These are phyloP conservation scores for Chlorospingus semifuscus DNA, from an alignment of 2,797 vertebrate genomes.

Conservation along the genomic window DNA sequence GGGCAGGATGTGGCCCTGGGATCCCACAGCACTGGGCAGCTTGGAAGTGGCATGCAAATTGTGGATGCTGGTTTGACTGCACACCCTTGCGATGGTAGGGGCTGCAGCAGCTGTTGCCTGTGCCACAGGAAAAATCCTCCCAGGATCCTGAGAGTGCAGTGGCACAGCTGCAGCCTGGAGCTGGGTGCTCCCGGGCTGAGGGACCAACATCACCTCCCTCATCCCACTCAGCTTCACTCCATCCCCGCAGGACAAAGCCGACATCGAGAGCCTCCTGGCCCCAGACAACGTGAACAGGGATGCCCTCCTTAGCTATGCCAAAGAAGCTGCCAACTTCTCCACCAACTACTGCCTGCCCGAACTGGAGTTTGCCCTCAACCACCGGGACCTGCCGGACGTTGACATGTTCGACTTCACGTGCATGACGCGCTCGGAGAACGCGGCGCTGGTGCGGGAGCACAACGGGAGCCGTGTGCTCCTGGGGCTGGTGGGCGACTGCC, in stretches of 20 bases:
- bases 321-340: conserved; percentile 87
- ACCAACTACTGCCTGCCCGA: conserved; percentile 83
- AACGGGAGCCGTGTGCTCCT: conserved; percentile 82
- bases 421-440: conserved; percentile 91
- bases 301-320: conserved; percentile 84
- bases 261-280: conserved; percentile 83
- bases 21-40: background rate
- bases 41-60: background rate
- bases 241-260: conserved; percentile 77
- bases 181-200: background rate
- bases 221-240: background rate
- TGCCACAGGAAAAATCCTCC: background rate
- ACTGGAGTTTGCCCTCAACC: conserved; percentile 84
- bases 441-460: conserved; percentile 86
- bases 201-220: background rate
- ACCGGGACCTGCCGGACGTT: conserved; percentile 77
- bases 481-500: conserved; percentile 89
- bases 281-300: conserved; percentile 79
- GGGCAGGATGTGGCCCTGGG: background rate
- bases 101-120: background rate
- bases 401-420: conserved; percentile 96
- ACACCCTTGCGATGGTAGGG: background rate
- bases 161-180: background rate
- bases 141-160: background rate
- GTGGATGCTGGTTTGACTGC: background rate